Evolutionary conservation across 1,140 invertebrate species (phyloP).

Genomic region (Alviniconcha marisindica): DNA sequence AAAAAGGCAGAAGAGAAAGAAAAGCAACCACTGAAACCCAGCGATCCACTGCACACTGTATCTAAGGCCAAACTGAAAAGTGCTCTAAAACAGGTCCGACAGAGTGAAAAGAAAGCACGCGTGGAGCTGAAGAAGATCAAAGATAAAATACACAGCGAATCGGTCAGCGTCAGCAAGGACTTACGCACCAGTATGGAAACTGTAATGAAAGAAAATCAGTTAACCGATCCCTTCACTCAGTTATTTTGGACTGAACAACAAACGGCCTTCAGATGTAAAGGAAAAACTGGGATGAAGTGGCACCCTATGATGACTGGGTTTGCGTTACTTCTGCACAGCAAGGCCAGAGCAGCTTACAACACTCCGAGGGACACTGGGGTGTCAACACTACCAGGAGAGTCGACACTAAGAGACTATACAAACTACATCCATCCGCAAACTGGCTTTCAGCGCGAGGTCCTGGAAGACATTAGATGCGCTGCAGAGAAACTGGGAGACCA

Average conservation of each 20-base stretch:
- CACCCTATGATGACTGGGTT: slow-evolving; percentile 24
- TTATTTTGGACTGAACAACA: slow-evolving; percentile 21
- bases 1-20: background rate
- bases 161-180: background rate
- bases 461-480: background rate
- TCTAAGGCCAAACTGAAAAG: background rate
- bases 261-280: background rate
- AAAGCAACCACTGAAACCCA: background rate
- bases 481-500: background rate
- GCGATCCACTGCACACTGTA: background rate
- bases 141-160: slow-evolving; percentile 4
- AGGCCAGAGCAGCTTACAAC: background rate
- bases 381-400: slow-evolving; percentile 14
- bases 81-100: background rate
- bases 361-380: slow-evolving; percentile 1
- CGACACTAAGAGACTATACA: slow-evolving; percentile 19
- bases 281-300: background rate
- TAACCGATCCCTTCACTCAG: background rate
- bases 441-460: background rate
- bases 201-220: background rate
- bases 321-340: slow-evolving; percentile 11
- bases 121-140: background rate
- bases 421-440: background rate
- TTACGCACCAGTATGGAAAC: background rate
- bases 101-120: background rate